A percentile compares a stretch with the other conserved stretches of the same genome.
Evolutionary conservation across 2,113 vertebrate genomes (phyloP).

Genomic region (Cygnus atratus): DNA sequence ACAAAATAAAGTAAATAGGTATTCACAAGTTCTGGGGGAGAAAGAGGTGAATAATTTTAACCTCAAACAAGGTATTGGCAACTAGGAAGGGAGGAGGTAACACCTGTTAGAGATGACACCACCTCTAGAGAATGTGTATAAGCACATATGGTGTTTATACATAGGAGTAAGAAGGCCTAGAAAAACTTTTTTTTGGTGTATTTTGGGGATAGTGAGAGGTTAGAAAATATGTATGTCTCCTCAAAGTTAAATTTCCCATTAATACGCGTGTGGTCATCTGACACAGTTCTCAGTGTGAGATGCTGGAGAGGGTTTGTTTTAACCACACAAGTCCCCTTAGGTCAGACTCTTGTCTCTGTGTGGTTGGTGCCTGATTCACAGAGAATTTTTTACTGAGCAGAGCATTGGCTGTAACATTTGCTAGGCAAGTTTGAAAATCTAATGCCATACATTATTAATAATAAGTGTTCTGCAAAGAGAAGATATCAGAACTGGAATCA

Average conservation of each 20-base stretch:
- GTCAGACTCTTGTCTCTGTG: not conserved
- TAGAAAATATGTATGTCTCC: not conserved
- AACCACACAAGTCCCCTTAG: rapidly evolving
- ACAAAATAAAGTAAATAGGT: not conserved
- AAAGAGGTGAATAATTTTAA: not conserved
- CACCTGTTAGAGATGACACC: not conserved
- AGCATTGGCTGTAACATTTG: not conserved
- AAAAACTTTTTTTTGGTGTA: not conserved
- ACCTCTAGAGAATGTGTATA: not conserved
- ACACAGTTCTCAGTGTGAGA: not conserved
- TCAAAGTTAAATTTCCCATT: not conserved
- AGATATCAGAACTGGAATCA: not conserved
- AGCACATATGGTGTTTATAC: not conserved
- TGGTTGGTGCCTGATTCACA: not conserved
- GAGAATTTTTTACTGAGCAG: not conserved
- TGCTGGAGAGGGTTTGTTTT: not conserved
- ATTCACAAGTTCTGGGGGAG: not conserved
- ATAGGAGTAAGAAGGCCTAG: not conserved
- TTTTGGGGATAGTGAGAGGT: not conserved
- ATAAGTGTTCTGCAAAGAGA: conserved; percentile 1
- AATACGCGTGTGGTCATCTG: rapidly evolving
- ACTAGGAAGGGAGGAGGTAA: not conserved
- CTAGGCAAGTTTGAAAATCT: conserved; percentile 13
- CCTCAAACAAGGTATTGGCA: not conserved
- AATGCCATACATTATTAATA: conserved; percentile 15